Conservation (phyloP, 2,113 vertebrate species). For the Suricata suricatta region DNA sequence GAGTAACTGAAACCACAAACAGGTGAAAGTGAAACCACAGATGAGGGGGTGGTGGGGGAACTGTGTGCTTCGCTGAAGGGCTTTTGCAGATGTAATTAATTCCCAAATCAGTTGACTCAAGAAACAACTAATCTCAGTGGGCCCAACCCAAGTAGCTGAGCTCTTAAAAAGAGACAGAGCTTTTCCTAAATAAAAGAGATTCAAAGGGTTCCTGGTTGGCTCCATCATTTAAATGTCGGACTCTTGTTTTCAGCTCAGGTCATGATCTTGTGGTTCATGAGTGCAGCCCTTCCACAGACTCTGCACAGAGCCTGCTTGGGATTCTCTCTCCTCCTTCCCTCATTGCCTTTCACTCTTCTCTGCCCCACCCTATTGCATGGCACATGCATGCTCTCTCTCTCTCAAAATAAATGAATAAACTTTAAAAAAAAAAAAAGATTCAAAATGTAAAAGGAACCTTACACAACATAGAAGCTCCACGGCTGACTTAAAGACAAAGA, state of each 20-base stretch:
- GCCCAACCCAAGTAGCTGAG: neutral
- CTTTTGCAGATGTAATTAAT: neutral
- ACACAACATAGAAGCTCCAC: neutral
- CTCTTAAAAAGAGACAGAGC: neutral
- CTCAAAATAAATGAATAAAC: too few species aligned
- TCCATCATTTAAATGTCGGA: too few species aligned
- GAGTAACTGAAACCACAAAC: neutral
- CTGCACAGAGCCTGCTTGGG: too few species aligned
- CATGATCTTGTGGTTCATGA: too few species aligned
- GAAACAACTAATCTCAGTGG: neutral
- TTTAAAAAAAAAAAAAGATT: neutral
- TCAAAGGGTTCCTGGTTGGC: neutral
- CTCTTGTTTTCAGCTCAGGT: too few species aligned
- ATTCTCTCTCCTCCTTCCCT: too few species aligned
- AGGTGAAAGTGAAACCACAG: neutral
- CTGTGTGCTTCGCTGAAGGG: neutral
- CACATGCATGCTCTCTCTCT: too few species aligned
- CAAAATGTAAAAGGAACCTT: neutral
- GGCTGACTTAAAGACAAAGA: neutral
- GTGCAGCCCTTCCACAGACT: too few species aligned
- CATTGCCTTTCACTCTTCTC: too few species aligned
- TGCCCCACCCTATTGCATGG: too few species aligned
- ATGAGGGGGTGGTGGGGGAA: neutral
- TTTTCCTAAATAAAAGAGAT: neutral
- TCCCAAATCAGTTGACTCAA: neutral